These are phyloP conservation scores for Psettodes erumei DNA, from an alignment of 2,113 vertebrate genomes.

Conservation along the genomic window DNA sequence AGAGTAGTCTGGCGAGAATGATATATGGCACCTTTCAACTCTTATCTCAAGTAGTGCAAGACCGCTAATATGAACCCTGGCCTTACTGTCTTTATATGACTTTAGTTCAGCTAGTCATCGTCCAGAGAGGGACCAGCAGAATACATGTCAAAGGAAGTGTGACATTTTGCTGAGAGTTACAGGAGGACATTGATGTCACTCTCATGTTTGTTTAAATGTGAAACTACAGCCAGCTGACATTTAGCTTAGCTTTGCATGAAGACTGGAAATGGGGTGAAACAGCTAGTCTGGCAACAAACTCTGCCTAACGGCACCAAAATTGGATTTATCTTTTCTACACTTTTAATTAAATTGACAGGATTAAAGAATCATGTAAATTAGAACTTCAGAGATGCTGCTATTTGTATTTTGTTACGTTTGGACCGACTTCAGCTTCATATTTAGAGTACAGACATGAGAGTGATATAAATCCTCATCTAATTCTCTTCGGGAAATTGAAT, in stretches of 20 bases:
- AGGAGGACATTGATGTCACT: background rate
- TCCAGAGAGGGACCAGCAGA: background rate
- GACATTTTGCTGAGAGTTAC: background rate
- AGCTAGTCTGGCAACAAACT: background rate
- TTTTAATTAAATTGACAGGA: too few species aligned
- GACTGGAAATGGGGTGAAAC: background rate
- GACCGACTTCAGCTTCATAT: background rate
- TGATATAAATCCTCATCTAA: background rate
- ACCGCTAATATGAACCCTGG: constrained; percentile 18
- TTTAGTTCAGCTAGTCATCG: constrained; percentile 14
- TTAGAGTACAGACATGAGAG: background rate
- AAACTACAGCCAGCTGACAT: background rate
- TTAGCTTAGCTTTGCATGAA: background rate
- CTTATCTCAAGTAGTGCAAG: constrained; percentile 43
- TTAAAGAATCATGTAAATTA: too few species aligned
- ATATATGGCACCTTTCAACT: background rate
- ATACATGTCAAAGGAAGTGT: constrained; percentile 14
- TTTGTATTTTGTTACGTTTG: background rate
- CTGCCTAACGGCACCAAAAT: background rate
- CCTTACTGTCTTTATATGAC: constrained; percentile 4
- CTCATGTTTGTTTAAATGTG: background rate
- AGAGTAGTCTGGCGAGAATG: constrained; percentile 28
- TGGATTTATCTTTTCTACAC: too few species aligned
- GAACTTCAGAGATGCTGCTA: background rate
- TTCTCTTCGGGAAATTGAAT: background rate